Evolutionary conservation across 1,140 invertebrate genomes (phyloP).

Genomic region (Ptiloglossa arizonensis): DNA sequence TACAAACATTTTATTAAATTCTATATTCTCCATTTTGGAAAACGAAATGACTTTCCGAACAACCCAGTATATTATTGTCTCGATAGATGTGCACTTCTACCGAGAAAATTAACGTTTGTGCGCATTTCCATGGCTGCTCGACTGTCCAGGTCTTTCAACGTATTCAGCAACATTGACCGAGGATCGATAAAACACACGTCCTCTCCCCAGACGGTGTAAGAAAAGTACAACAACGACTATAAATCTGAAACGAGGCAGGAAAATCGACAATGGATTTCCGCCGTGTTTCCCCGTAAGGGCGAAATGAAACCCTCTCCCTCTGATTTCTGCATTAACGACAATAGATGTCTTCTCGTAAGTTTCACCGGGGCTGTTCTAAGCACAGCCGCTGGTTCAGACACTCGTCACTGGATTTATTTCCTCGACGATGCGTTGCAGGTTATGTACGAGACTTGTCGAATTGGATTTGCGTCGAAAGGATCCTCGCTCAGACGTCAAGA

Average conservation of each 20-base stretch:
- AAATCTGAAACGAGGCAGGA: background rate
- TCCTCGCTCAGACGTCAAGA: constrained; percentile 46
- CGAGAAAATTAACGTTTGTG: no score
- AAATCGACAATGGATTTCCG: constrained; percentile 21
- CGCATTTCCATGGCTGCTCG: no score
- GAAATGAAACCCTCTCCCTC: constrained; percentile 17
- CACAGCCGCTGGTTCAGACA: constrained; percentile 39
- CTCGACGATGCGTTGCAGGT: constrained; percentile 6
- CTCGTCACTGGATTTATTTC: constrained; percentile 50
- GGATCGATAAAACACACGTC: no score
- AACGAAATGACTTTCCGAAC: no score
- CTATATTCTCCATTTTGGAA: no score
- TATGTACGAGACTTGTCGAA: constrained; percentile 41
- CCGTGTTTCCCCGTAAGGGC: background rate
- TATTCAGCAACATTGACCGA: no score
- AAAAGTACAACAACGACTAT: background rate
- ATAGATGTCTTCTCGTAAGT: constrained; percentile 29
- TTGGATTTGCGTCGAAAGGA: constrained; percentile 48
- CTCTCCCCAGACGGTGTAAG: background rate
- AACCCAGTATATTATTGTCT: no score
- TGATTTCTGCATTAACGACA: constrained; percentile 45
- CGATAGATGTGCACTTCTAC: no score
- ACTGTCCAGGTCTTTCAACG: no score
- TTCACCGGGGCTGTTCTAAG: constrained; percentile 8
- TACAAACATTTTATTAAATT: no score